phyloP scores from a whole-genome alignment of 2,113 vertebrate species.

The Seriola aureovittata region DNA sequence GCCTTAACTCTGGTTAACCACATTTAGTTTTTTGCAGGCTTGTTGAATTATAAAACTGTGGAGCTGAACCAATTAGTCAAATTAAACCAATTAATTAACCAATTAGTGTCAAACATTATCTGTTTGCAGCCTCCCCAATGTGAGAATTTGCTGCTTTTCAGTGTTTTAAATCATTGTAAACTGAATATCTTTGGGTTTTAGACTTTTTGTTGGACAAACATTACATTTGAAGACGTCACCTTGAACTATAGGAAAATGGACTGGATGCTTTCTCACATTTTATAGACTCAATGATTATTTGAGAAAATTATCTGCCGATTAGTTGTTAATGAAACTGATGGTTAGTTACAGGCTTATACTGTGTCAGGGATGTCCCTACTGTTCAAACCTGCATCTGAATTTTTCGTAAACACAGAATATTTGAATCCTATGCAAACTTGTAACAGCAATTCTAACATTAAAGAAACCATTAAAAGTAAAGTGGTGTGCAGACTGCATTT shows the following conservation, averaged over 20 bases:
- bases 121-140: background rate
- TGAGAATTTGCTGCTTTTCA: background rate
- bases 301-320: background rate
- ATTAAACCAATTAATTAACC: too few species aligned
- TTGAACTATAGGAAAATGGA: background rate
- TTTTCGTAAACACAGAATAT: background rate
- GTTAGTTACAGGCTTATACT: background rate
- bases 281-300: background rate
- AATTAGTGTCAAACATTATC: background rate
- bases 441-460: background rate
- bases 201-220: background rate
- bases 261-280: background rate
- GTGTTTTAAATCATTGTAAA: background rate
- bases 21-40: background rate
- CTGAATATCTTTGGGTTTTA: background rate
- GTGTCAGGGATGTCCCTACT: background rate
- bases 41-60: background rate
- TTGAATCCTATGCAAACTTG: background rate
- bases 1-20: background rate
- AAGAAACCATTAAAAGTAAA: background rate
- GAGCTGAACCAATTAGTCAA: too few species aligned
- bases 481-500: background rate
- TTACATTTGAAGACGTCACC: background rate
- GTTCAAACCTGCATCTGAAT: conserved; percentile 4
- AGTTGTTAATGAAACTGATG: background rate